phyloP scores from a whole-genome alignment of 2,888 invertebrate species.

The Brachylomia viminalis region DNA sequence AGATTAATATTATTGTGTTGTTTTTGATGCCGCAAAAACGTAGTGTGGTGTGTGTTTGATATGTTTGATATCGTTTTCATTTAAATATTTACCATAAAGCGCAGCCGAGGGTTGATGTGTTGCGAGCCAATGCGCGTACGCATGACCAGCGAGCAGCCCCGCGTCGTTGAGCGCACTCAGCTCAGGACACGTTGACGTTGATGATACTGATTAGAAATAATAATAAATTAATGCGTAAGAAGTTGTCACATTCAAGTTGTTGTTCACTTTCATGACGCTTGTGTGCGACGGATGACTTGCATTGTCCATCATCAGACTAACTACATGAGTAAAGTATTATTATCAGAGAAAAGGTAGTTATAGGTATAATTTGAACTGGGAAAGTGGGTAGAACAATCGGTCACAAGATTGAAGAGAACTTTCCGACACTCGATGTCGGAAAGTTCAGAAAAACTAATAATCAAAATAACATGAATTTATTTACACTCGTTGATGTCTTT shows the following conservation, averaged over 20 bases:
- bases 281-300: background rate
- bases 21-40: background rate
- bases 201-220: slow-evolving; percentile 76
- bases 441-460: background rate
- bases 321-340: too few species aligned
- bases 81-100: slow-evolving; percentile 79
- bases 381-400: background rate
- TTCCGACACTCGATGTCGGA: too few species aligned
- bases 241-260: too few species aligned
- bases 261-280: background rate
- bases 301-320: too few species aligned
- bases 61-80: background rate
- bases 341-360: background rate
- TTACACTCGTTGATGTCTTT: slow-evolving; percentile 31
- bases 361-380: background rate
- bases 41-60: background rate
- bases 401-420: background rate
- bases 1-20: background rate
- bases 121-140: slow-evolving; percentile 88
- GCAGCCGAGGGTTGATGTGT: slow-evolving; percentile 84
- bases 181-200: slow-evolving; percentile 85
- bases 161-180: slow-evolving; percentile 82
- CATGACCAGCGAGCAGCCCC: slow-evolving; percentile 86
- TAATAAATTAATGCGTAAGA: background rate
- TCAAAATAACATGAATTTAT: background rate